Conservation (phyloP, 2,797 vertebrate genomes). For the Vireo griseus region DNA sequence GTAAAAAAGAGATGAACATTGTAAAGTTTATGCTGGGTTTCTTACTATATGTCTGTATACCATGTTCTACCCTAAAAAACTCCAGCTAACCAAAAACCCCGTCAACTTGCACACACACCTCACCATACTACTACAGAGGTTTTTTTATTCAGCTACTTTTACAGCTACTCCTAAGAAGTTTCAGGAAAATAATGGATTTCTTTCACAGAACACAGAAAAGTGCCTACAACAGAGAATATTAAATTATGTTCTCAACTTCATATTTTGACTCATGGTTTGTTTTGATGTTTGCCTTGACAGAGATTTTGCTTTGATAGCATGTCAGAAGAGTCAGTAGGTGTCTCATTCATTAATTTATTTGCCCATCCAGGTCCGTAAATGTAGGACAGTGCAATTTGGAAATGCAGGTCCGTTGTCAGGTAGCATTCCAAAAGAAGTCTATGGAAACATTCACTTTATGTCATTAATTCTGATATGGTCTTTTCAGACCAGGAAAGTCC, state of each 20-base stretch:
- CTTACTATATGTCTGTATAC: not conserved
- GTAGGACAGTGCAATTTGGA: not conserved
- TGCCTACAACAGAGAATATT: not conserved
- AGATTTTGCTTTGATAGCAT: not conserved
- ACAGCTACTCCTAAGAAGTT: not conserved
- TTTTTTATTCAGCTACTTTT: not conserved
- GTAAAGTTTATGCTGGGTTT: not conserved
- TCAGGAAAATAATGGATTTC: not conserved
- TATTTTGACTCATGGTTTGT: not conserved
- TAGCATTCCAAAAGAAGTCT: not conserved
- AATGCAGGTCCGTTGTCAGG: not conserved
- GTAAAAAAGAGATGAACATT: not conserved
- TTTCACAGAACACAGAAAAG: not conserved
- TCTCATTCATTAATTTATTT: not conserved
- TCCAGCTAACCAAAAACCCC: not conserved
- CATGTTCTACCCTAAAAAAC: not conserved
- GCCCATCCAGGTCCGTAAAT: not conserved
- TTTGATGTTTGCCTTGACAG: not conserved
- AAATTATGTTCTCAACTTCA: not conserved
- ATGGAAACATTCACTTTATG: not conserved
- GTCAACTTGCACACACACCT: not conserved
- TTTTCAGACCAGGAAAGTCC: not conserved
- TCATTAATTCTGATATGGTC: not conserved
- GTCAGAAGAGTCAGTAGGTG: not conserved
- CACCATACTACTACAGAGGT: not conserved